phyloP scores from a whole-genome alignment of 2,888 invertebrate genomes.

The Drosophila mayaguana region DNA sequence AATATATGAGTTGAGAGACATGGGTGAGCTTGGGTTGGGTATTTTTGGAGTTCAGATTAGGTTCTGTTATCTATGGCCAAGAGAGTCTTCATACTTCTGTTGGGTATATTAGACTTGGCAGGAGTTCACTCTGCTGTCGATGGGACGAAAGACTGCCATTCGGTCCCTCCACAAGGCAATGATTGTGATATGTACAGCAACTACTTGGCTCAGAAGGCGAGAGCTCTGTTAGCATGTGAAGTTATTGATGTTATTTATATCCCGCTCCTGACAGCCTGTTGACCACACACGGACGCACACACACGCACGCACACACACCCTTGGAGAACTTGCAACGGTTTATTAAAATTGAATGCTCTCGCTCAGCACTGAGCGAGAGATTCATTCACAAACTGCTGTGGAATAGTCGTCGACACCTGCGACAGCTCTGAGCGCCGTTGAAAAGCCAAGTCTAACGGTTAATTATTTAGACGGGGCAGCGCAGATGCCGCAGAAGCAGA shows the following conservation, averaged over 20 bases:
- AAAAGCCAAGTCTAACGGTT: constrained; percentile 71
- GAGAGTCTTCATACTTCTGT: too few relatives aligned
- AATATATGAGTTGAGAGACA: too few relatives aligned
- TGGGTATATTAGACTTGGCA: too few relatives aligned
- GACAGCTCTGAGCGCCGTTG: constrained; percentile 66
- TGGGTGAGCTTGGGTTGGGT: too few relatives aligned
- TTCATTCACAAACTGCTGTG: constrained; percentile 42
- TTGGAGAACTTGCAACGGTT: constrained; percentile 9
- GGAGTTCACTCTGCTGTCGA: too few relatives aligned
- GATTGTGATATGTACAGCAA: too few relatives aligned
- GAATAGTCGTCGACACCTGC: constrained; percentile 44
- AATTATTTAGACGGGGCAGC: constrained; percentile 59
- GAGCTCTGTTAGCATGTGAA: constrained; percentile 5
- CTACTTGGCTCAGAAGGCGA: background rate
- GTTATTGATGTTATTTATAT: constrained; percentile 29
- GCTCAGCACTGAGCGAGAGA: background rate
- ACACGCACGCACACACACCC: background rate
- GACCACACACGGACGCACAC: constrained; percentile 15
- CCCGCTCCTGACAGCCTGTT: constrained; percentile 16
- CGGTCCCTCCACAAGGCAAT: too few relatives aligned
- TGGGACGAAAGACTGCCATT: too few relatives aligned
- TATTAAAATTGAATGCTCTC: constrained; percentile 2
- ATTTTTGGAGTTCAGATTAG: too few relatives aligned
- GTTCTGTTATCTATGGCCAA: too few relatives aligned
- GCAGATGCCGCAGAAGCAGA: background rate